These are phyloP conservation scores for Peribatodes rhomboidaria DNA, from an alignment of 2,888 invertebrate species.

Conservation along the genomic window DNA sequence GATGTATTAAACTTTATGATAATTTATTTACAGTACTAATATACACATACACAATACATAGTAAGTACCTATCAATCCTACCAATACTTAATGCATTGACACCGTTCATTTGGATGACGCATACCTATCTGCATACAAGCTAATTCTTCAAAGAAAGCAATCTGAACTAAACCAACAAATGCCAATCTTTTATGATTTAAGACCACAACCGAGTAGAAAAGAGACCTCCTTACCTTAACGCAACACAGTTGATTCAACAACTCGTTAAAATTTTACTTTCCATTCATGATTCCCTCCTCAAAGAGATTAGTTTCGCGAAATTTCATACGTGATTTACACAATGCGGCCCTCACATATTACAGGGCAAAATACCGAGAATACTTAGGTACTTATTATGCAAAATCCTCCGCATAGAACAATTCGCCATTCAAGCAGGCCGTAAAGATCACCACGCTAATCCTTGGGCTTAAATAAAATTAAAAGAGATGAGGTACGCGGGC, in stretches of 20 bases:
- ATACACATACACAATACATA: not conserved
- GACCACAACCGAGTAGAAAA: not conserved
- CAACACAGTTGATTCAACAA: constrained; percentile 32
- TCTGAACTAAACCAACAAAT: constrained; percentile 3
- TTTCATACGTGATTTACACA: constrained; percentile 56
- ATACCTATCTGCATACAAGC: not conserved
- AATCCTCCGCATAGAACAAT: constrained; percentile 67
- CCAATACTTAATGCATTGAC: too few species aligned
- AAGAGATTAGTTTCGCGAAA: constrained; percentile 46
- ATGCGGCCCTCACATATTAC: constrained; percentile 51
- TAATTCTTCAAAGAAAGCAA: not conserved
- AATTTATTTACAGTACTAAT: not conserved
- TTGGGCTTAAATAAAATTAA: constrained; percentile 70
- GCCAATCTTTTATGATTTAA: constrained; percentile 13
- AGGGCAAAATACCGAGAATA: constrained; percentile 58
- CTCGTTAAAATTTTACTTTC: constrained; percentile 41
- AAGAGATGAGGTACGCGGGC: constrained; percentile 54
- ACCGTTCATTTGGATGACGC: too few species aligned
- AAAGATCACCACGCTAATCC: constrained; percentile 73
- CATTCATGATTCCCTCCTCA: constrained; percentile 42
- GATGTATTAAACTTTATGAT: too few species aligned
- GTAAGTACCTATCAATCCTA: not conserved
- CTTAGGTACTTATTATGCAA: constrained; percentile 55
- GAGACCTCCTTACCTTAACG: constrained; percentile 15
- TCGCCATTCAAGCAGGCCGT: constrained; percentile 70